Percentiles rank a stretch among this genome's conserved stretches.
Evolutionary conservation across 2,888 invertebrate species (phyloP).

Genomic region (Aelia acuminata): DNA sequence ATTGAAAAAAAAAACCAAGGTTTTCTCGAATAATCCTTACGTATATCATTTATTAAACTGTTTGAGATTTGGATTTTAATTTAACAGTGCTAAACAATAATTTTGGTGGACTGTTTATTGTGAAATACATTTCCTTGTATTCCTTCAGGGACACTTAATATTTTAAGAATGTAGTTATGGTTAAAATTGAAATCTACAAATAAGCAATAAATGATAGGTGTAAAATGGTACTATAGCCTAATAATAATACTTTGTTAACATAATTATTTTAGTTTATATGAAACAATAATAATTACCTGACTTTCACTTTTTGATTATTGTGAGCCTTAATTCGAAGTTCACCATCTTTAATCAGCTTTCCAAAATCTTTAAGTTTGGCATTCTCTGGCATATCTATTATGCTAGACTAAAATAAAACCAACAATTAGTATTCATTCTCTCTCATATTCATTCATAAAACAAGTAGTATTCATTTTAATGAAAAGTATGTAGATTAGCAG

Average conservation of each 20-base stretch:
- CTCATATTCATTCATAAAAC: too few species aligned
- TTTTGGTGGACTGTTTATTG: too few species aligned
- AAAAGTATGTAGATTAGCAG: background rate
- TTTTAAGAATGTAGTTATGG: background rate
- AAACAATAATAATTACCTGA: constrained; percentile 69
- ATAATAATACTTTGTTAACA: background rate
- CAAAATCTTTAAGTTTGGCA: constrained; percentile 89
- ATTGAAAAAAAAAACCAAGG: too few species aligned
- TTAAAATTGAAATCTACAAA: background rate
- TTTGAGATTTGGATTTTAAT: too few species aligned
- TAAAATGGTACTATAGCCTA: background rate
- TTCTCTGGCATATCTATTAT: constrained; percentile 86
- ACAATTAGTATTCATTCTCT: background rate
- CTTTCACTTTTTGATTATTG: constrained; percentile 87
- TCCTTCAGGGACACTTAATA: background rate
- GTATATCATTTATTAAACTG: too few species aligned
- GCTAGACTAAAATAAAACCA: constrained; percentile 74
- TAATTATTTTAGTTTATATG: constrained; percentile 50
- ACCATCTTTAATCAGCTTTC: constrained; percentile 92
- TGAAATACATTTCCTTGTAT: too few species aligned
- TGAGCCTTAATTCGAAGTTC: constrained; percentile 93
- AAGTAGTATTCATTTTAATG: background rate
- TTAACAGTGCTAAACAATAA: too few species aligned
- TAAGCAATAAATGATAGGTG: background rate
- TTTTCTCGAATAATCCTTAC: too few species aligned